Percentiles rank a stretch among this genome's conserved stretches.
These are phyloP conservation scores for Tachypleus tridentatus DNA, from an alignment of 1,140 invertebrate species.

Conservation along the genomic window DNA sequence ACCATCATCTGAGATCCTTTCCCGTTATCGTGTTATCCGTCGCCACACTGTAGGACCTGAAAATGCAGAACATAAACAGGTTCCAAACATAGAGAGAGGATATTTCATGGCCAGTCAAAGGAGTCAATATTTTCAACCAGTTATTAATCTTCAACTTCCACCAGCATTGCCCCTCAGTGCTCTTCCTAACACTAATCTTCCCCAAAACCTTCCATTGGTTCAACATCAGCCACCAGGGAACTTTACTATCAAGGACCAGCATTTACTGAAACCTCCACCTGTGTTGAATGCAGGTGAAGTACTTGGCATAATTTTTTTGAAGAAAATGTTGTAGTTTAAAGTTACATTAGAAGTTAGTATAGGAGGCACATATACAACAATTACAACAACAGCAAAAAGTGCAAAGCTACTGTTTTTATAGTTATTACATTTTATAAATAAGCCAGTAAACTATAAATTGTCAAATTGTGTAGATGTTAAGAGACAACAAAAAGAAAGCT, in stretches of 20 bases:
- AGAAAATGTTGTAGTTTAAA: too few relatives aligned
- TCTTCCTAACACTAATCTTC: constrained; percentile 50
- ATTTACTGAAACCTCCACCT: constrained; percentile 79
- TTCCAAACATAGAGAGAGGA: too few relatives aligned
- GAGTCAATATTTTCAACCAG: constrained; percentile 24
- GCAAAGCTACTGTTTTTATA: too few relatives aligned
- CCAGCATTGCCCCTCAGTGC: constrained; percentile 31
- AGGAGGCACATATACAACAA: too few relatives aligned
- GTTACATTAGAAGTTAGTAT: too few relatives aligned
- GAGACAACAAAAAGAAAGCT: too few relatives aligned
- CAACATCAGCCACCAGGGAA: constrained; percentile 65
- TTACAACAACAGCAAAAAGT: too few relatives aligned
- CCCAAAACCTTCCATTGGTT: constrained; percentile 57
- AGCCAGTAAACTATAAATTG: too few relatives aligned
- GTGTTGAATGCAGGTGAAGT: constrained; percentile 67
- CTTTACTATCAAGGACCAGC: constrained; percentile 83
- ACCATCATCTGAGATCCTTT: constrained; percentile 29
- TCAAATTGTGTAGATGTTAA: too few relatives aligned
- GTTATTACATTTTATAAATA: too few relatives aligned
- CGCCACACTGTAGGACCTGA: constrained; percentile 87
- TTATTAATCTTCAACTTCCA: constrained; percentile 8
- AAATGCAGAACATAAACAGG: constrained; percentile 45
- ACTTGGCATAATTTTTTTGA: too few relatives aligned
- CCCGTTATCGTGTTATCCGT: constrained; percentile 44
- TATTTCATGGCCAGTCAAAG: too few relatives aligned